Base-by-base conservation (phyloP, 2,888 invertebrate species). In the Venustoraphidia nigricollis region DNA sequence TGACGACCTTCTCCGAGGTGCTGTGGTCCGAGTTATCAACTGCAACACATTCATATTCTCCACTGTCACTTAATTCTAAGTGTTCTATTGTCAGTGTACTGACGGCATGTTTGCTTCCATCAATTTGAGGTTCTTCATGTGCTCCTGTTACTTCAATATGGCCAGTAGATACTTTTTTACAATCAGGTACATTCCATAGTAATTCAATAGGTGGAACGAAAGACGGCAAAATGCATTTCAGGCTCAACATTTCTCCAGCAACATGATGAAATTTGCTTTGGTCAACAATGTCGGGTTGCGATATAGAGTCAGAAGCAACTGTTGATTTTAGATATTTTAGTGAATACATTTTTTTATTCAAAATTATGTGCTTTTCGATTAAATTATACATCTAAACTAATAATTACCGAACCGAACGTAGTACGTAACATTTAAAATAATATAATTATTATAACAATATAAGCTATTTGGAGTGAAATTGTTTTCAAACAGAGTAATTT, bases 131-230 rank as follows among this genome's bases (percentile, higher is more conserved):
- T 50, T 13, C 39, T 17, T 37, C 36, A 37, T n/a, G 41, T 36
- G 5, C 10, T 6, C 10, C 38, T 17, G 36, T 5, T 27, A 36
- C 46, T 5, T 27, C 13, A 38, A 46, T 38, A 11, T 27, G 27
- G 27, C 27, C 27, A 6, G 27, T 27, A 1, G 27, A 27, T 39
- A 39, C 10, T 11, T 39, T 14, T 11, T 14, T 44, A n/a, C 34
- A 46, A 34, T 56, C 46, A 10, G 66, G 67, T 36, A 59, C 55
- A 10, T 44, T 55, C 68, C 67, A 67, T 9, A 56, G 48, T 45
- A 67, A 59, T 2, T 48, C 47, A 14, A 66, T 58, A n/a, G 54
- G 52, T 8, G 58, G 58, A 35, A 53, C 45, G 37, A 58, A 52
- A 17, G 55, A 51, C 9, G 43, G 54, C 13, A 67, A 55, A 13